phyloP scores from a whole-genome alignment of 2,797 vertebrate genomes.

The Clarias pachynema region DNA sequence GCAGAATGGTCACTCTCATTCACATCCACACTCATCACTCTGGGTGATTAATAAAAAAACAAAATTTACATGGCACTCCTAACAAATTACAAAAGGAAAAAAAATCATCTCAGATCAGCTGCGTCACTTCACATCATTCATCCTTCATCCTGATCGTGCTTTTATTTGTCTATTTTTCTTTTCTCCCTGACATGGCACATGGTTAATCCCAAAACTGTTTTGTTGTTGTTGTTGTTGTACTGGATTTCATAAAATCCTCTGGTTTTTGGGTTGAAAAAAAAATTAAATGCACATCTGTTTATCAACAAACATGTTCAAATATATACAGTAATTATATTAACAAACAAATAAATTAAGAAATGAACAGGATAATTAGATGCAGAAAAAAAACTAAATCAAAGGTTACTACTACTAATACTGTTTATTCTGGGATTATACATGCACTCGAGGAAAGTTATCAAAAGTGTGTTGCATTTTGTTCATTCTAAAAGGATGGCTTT shows the following conservation, averaged over 20 bases:
- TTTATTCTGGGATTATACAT: background rate
- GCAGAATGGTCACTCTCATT: constrained; percentile 39
- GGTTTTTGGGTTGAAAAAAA: background rate
- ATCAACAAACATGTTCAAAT: background rate
- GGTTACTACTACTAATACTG: background rate
- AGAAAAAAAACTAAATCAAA: background rate
- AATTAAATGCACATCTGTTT: background rate
- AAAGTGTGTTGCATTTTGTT: background rate
- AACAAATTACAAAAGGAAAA: constrained; percentile 30
- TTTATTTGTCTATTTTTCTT: background rate
- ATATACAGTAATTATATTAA: background rate
- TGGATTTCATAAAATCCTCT: background rate
- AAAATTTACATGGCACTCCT: constrained; percentile 31
- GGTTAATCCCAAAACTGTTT: background rate
- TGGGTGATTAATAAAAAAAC: constrained; percentile 30
- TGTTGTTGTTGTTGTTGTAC: no score
- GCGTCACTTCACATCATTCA: constrained; percentile 36
- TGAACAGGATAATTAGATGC: background rate
- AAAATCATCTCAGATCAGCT: constrained; percentile 24
- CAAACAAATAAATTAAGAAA: background rate
- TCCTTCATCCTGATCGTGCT: background rate
- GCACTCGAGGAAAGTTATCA: background rate
- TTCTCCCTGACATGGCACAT: constrained; percentile 7
- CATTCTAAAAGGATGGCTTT: background rate
- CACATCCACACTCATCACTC: constrained; percentile 32